phyloP scores from a whole-genome alignment of 1,140 invertebrate genomes.

The Drosophila neocordata region DNA sequence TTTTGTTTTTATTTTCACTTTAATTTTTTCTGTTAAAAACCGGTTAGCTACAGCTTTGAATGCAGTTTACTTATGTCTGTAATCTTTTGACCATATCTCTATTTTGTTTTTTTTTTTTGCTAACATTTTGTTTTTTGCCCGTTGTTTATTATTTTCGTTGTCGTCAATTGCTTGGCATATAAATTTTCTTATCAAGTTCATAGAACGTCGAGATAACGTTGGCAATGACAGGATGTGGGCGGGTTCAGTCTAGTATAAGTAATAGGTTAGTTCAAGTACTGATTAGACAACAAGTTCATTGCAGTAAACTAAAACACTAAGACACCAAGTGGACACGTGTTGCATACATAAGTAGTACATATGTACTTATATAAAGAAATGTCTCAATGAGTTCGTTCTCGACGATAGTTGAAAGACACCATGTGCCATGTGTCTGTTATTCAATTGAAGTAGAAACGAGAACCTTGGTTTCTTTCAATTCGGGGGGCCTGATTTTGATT shows the following conservation, averaged over 20 bases:
- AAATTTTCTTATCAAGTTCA: neutral
- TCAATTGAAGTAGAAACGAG: neutral
- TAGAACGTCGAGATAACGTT: neutral
- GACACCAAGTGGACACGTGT: slow-evolving; percentile 2
- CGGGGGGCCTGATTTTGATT: neutral
- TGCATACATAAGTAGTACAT: neutral
- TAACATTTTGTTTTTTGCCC: neutral
- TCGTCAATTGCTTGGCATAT: slow-evolving; percentile 2
- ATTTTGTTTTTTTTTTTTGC: neutral
- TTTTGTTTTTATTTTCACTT: no score
- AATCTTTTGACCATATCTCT: no score
- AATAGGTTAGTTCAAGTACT: slow-evolving; percentile 2
- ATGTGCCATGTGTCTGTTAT: slow-evolving; percentile 5
- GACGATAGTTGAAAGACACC: neutral
- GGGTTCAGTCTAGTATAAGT: neutral
- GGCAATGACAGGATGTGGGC: neutral
- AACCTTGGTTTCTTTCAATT: neutral
- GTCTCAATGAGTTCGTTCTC: neutral
- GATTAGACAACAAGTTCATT: neutral
- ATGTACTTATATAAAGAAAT: neutral
- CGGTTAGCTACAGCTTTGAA: no score
- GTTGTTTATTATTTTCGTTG: neutral
- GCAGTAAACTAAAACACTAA: neutral
- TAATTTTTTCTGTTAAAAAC: no score
- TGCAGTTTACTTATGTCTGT: no score